Percentiles rank a stretch among this genome's conserved stretches.
Conservation (phyloP, 2,113 vertebrate genomes). For the Gadus chalcogrammus region DNA sequence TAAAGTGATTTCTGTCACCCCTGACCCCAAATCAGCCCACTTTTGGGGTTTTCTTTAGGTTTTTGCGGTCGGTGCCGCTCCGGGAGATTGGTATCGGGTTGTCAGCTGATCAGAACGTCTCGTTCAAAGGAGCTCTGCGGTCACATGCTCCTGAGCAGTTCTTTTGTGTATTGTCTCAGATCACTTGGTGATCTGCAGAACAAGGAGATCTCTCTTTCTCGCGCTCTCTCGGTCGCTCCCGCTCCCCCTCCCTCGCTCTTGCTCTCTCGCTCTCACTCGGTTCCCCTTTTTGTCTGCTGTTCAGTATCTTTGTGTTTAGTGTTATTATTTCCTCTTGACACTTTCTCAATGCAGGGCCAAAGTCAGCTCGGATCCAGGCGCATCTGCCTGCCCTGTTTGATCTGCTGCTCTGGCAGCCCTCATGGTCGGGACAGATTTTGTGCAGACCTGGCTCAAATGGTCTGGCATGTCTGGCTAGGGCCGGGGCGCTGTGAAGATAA, state of each 20-base stretch:
- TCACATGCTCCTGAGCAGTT: slow-evolving; percentile 53
- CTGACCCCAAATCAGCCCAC: slow-evolving; percentile 2
- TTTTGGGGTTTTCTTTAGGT: too few relatives aligned
- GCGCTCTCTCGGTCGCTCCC: too few relatives aligned
- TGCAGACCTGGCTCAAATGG: too few relatives aligned
- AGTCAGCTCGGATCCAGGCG: too few relatives aligned
- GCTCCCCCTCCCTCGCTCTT: slow-evolving; percentile 5
- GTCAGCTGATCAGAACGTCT: not conserved
- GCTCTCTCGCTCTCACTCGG: slow-evolving; percentile 1
- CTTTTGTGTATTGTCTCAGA: slow-evolving; percentile 61
- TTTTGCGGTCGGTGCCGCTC: slow-evolving; percentile 30
- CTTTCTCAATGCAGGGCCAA: not conserved
- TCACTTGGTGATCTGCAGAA: slow-evolving; percentile 44
- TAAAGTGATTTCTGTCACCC: slow-evolving; percentile 16
- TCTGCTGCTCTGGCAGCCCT: too few relatives aligned
- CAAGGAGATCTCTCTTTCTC: slow-evolving; percentile 12
- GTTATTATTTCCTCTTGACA: not conserved
- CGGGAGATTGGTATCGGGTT: too few relatives aligned
- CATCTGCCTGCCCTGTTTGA: too few relatives aligned
- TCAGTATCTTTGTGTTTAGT: not conserved
- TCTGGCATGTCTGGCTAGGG: too few relatives aligned
- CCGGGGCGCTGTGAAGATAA: too few relatives aligned
- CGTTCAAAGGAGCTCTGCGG: slow-evolving; percentile 14
- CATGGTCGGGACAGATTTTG: too few relatives aligned
- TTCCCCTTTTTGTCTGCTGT: not conserved